These are phyloP conservation scores for Brachionus koreanus DNA, from an alignment of 1,140 invertebrate species.

Conservation along the genomic window DNA sequence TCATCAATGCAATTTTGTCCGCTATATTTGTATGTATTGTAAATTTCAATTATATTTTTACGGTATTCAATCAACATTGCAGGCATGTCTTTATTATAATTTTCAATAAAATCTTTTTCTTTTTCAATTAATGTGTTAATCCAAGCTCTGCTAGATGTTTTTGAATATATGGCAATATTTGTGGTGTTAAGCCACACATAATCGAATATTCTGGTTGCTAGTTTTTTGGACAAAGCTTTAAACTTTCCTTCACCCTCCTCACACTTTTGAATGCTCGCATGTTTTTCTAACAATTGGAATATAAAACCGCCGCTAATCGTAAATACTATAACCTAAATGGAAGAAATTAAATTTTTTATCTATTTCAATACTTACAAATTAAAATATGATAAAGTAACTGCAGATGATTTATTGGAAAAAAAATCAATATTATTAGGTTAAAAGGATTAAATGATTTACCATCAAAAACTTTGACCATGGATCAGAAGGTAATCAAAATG, in stretches of 20 bases:
- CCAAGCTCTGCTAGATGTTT: background rate
- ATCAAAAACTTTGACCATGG: no score
- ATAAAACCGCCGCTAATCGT: slow-evolving; percentile 85
- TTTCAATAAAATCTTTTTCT: background rate
- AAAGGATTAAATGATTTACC: no score
- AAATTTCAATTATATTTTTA: background rate
- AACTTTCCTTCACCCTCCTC: slow-evolving; percentile 41
- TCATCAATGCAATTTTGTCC: slow-evolving; percentile 32
- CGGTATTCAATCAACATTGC: background rate
- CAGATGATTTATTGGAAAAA: no score
- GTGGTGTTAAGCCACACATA: slow-evolving; percentile 31
- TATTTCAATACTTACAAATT: no score
- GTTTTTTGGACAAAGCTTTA: background rate
- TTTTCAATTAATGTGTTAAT: background rate
- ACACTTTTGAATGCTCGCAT: slow-evolving; percentile 61
- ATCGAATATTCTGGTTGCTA: slow-evolving; percentile 14
- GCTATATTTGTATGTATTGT: background rate
- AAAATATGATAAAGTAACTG: no score
- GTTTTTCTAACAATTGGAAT: slow-evolving; percentile 80
- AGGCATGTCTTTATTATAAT: background rate
- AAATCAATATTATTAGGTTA: no score
- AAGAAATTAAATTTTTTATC: background rate
- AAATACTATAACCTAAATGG: slow-evolving; percentile 67
- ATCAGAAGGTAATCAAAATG: no score
- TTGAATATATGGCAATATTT: background rate